Conservation (phyloP, 1,140 invertebrate genomes). For the Caenorhabditis inopinata region DNA sequence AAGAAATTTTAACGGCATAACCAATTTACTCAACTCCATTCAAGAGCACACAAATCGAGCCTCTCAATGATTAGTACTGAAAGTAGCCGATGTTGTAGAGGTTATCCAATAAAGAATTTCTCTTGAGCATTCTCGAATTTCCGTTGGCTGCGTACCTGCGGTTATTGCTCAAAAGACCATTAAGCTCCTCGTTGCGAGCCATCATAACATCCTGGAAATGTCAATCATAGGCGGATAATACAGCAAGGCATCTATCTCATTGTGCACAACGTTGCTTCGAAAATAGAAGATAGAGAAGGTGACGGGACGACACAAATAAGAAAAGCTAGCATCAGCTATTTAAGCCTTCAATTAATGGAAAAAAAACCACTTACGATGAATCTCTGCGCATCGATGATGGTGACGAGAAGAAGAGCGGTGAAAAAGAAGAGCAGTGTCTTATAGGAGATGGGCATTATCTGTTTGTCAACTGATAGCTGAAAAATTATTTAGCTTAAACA, state of each 20-base stretch:
- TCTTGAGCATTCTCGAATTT: slow-evolving; percentile 18
- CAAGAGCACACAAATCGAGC: not conserved
- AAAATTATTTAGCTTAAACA: not conserved
- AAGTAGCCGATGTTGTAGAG: slow-evolving; percentile 34
- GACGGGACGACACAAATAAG: not conserved
- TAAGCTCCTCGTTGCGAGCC: slow-evolving; percentile 19
- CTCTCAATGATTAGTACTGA: not conserved
- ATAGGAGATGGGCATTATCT: not conserved
- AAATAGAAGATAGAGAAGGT: not conserved
- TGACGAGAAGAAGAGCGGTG: slow-evolving; percentile 3
- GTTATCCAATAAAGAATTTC: slow-evolving; percentile 1
- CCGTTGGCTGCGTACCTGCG: slow-evolving; percentile 4
- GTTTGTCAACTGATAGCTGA: too few relatives aligned
- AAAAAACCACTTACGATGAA: not conserved
- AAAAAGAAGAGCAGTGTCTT: not conserved
- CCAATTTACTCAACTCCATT: slow-evolving; percentile 10
- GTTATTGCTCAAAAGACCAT: not conserved
- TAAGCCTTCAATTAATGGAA: too few relatives aligned
- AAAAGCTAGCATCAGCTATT: too few relatives aligned
- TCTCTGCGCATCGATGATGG: not conserved
- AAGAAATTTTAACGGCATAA: not conserved
- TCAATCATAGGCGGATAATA: too few relatives aligned
- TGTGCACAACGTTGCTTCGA: too few relatives aligned
- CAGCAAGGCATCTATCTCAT: too few relatives aligned
- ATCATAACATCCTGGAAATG: slow-evolving; percentile 1